Evolutionary conservation across 2,888 invertebrate species (phyloP), one percentile per base, ranked within the genome.

Genomic region (Agonum fuliginosum): DNA sequence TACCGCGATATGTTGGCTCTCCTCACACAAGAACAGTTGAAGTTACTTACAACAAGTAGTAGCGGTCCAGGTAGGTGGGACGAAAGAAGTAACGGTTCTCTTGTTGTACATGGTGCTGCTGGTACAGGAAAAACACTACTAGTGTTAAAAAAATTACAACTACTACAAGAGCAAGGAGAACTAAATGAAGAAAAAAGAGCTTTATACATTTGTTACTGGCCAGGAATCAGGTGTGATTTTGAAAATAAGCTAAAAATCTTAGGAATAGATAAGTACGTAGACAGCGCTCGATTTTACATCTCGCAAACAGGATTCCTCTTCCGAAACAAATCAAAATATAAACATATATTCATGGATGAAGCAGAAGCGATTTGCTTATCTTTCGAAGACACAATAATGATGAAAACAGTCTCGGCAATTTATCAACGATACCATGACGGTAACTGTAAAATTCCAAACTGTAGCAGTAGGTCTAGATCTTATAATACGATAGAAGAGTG

Each of bases 101-200:
- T 85, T 78, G 84, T 86, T 5, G 84, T 85, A 3, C 86, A 86
- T 76, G 86, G 86, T 8, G 85, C 85, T 10, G 86, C 86, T n/a
- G 86, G 86, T n/a, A 85, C 85, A 5, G 86, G 86, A 12, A 86
- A 86, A 81, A 86, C 86, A n/a, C 79, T 86, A 51, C 80, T 86
- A 70, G 81, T 85, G 78, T 80, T 86, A 77, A 83, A 83, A 80
- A 86, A 86, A 83, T 81, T 86, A 30, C 81, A 85, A 79, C 82
- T 83, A 69, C 79, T 86, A 19, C 78, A 84, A 76, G 79, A 84
- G 70, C 78, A 79, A 12, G 85, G 85, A 5, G 80, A 81, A 51
- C 80, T 86, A 1, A 81, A 86, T 76, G 83, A 82, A 30, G 75
- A 83, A 1, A 85, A 86, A 72, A 81, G 84, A 43, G 86, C 85